These are phyloP conservation scores for Palloptera scutellata DNA, from an alignment of 2,888 invertebrate genomes.

Conservation along the genomic window DNA sequence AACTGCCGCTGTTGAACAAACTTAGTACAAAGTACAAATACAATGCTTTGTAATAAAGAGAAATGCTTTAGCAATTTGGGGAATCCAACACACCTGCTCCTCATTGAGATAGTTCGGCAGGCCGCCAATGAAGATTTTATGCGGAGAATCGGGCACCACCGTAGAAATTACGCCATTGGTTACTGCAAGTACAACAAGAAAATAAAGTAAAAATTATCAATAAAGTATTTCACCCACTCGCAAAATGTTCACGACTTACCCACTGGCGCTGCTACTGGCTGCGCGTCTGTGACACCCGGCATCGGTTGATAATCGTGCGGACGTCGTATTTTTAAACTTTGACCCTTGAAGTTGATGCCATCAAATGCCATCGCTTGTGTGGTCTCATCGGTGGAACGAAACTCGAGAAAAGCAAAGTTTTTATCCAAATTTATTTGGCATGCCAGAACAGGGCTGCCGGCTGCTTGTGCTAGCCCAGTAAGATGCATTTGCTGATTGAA, in stretches of 20 bases:
- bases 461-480: constrained; percentile 95
- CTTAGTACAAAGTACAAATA: constrained; percentile 15
- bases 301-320: constrained; percentile 99
- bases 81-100: constrained; percentile 83
- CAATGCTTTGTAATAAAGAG: constrained; percentile 10
- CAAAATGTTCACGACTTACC: constrained; percentile 62
- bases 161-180: constrained; percentile 81
- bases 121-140: constrained; percentile 99
- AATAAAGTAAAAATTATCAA: background rate
- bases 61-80: background rate
- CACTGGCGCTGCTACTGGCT: constrained; percentile 82
- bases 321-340: constrained; percentile 95
- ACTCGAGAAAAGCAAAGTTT: constrained; percentile 98
- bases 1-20: constrained; percentile 23
- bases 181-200: constrained; percentile 23
- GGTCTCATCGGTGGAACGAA: constrained; percentile 96
- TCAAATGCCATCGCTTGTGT: constrained; percentile 99
- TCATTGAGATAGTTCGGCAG: constrained; percentile 98
- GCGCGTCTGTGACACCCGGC: constrained; percentile 92
- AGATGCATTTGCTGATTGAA: constrained; percentile 99
- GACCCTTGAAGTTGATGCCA: constrained; percentile 98
- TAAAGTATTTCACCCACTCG: background rate
- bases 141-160: constrained; percentile 95
- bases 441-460: constrained; percentile 97
- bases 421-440: constrained; percentile 99